Evolutionary conservation across 2,888 invertebrate species (phyloP).

Genomic region (Drosophila maculinotata): DNA sequence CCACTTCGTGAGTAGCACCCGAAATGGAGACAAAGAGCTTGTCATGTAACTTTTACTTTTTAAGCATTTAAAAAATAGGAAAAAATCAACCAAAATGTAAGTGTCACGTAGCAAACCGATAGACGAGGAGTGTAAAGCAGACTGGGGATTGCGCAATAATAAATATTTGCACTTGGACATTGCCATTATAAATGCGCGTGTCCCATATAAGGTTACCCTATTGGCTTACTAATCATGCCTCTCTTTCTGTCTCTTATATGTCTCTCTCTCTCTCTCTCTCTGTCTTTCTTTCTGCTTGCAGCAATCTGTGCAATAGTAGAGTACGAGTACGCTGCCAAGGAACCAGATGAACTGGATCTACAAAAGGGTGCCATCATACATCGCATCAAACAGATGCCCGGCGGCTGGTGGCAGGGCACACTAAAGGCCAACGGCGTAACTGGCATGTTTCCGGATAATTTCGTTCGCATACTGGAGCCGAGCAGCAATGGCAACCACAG

Average conservation of each 20-base stretch:
- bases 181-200: slow-evolving; percentile 52
- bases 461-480: slow-evolving; percentile 89
- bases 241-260: not conserved
- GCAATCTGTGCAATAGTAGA: slow-evolving; percentile 92
- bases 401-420: slow-evolving; percentile 97
- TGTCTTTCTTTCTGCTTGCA: slow-evolving; percentile 61
- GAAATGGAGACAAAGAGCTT: slow-evolving; percentile 43
- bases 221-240: slow-evolving; percentile 29
- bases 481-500: slow-evolving; percentile 68
- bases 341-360: slow-evolving; percentile 93
- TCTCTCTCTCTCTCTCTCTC: slow-evolving; percentile 1
- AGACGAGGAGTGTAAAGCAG: slow-evolving; percentile 19
- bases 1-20: slow-evolving; percentile 6
- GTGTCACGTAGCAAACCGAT: slow-evolving; percentile 63
- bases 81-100: slow-evolving; percentile 45
- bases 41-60: slow-evolving; percentile 80
- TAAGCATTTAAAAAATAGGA: slow-evolving; percentile 31
- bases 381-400: slow-evolving; percentile 91
- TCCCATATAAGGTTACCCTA: slow-evolving; percentile 39
- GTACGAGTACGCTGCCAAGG: slow-evolving; percentile 93
- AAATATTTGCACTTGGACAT: slow-evolving; percentile 66
- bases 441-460: slow-evolving; percentile 97
- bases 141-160: slow-evolving; percentile 63
- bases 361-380: slow-evolving; percentile 93
- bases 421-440: slow-evolving; percentile 89